A percentile compares a stretch with the other conserved stretches of the same genome.
Evolutionary conservation across 2,797 vertebrate genomes (phyloP).

Genomic region (Holocentrus rufus): DNA sequence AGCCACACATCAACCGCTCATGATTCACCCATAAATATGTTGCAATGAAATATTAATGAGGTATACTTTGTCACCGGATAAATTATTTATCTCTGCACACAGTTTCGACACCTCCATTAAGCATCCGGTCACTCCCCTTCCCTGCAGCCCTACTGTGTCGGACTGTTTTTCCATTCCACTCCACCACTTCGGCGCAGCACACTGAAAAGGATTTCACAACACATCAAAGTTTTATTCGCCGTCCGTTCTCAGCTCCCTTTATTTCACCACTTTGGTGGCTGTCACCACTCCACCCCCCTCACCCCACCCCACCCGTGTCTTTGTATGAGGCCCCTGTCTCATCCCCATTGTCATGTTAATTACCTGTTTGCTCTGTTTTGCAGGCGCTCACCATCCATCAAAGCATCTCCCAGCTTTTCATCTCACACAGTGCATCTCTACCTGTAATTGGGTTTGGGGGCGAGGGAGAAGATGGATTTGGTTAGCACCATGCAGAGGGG

Average conservation of each 20-base stretch:
- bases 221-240: constrained; percentile 68
- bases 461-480: constrained; percentile 73
- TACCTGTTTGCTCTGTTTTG: constrained; percentile 75
- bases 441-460: constrained; percentile 79
- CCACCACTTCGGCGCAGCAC: constrained; percentile 6
- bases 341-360: constrained; percentile 76
- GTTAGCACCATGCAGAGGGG: constrained; percentile 67
- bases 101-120: constrained; percentile 77
- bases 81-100: constrained; percentile 74
- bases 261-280: constrained; percentile 54
- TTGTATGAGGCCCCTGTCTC: constrained; percentile 72
- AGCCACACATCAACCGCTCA: constrained; percentile 35
- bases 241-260: constrained; percentile 37
- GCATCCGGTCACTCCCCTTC: constrained; percentile 62
- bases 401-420: constrained; percentile 73
- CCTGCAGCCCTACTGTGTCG: constrained; percentile 43
- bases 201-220: constrained; percentile 46
- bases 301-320: constrained; percentile 60
- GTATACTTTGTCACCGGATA: constrained; percentile 76
- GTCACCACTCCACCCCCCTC: constrained; percentile 40
- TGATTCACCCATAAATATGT: constrained; percentile 73
- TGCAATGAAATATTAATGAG: constrained; percentile 74
- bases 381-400: constrained; percentile 72
- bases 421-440: constrained; percentile 67
- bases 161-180: constrained; percentile 48